phyloP scores from a whole-genome alignment of 1,140 invertebrate species.

The Dendroctonus valens region DNA sequence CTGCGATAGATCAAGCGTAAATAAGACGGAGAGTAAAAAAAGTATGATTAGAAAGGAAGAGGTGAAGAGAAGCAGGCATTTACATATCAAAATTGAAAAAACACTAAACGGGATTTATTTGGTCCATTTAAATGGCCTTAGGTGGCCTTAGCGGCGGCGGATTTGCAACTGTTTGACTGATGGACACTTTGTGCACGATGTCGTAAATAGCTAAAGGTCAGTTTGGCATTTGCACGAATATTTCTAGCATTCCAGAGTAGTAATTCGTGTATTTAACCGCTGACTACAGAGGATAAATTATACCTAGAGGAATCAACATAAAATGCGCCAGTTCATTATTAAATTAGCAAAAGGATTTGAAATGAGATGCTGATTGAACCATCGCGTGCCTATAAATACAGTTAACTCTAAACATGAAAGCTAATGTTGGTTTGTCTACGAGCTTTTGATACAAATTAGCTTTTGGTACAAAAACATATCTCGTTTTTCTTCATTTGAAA shows the following conservation, averaged over 20 bases:
- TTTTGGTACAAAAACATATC: no score
- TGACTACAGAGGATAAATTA: background rate
- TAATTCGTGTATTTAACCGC: constrained; percentile 3
- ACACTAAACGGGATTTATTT: constrained; percentile 24
- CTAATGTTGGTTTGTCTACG: background rate
- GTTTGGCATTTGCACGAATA: constrained; percentile 29
- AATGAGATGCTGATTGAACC: background rate
- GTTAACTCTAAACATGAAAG: background rate
- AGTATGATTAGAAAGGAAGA: constrained; percentile 6
- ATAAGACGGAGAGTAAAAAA: constrained; percentile 18
- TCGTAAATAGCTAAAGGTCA: constrained; percentile 30
- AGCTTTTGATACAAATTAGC: no score
- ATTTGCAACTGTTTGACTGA: constrained; percentile 31
- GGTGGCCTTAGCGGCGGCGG: constrained; percentile 24
- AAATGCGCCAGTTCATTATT: background rate
- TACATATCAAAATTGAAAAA: constrained; percentile 13
- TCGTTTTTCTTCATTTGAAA: no score
- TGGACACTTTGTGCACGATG: constrained; percentile 23
- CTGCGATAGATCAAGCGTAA: constrained; percentile 20
- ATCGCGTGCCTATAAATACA: background rate
- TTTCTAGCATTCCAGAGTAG: constrained; percentile 13
- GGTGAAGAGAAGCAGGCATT: constrained; percentile 19
- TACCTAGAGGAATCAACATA: background rate
- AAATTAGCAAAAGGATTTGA: background rate
- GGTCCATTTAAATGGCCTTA: constrained; percentile 30